phyloP scores from a whole-genome alignment of 2,888 invertebrate genomes.

The Lithophane leautieri region DNA sequence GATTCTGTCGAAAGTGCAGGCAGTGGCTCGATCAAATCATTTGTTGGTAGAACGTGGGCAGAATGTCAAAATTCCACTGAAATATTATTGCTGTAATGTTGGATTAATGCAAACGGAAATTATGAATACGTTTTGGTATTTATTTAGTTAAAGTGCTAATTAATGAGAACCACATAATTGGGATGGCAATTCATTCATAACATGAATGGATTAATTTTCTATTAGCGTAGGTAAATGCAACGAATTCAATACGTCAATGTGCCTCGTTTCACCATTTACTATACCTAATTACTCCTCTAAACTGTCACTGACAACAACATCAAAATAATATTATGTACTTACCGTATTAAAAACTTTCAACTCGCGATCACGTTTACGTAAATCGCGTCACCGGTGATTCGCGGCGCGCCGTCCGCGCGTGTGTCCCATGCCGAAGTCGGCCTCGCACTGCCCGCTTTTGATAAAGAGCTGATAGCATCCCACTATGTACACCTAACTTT shows the following conservation, averaged over 20 bases:
- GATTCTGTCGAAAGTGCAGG: not conserved
- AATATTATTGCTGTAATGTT: not conserved
- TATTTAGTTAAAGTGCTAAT: not conserved
- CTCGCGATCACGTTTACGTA: conserved; percentile 67
- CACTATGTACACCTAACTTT: conserved; percentile 45
- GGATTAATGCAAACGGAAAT: not conserved
- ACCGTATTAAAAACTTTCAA: conserved; percentile 68
- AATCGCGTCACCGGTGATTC: conserved; percentile 29
- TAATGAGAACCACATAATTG: not conserved
- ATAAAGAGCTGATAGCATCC: conserved; percentile 67
- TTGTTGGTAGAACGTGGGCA: not conserved
- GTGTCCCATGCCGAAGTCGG: conserved; percentile 69
- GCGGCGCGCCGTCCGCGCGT: conserved; percentile 68
- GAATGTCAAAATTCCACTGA: not conserved
- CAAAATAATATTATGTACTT: conserved; percentile 58
- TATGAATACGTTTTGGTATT: not conserved
- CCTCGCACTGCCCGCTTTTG: conserved; percentile 66
- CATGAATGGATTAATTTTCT: not conserved
- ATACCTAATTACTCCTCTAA: not conserved
- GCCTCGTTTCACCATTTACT: not conserved
- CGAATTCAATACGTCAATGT: not conserved
- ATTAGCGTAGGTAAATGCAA: not conserved
- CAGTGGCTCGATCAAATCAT: not conserved
- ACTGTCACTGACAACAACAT: not conserved
- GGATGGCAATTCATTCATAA: not conserved